Evolutionary conservation across 2,797 vertebrate species (phyloP), one percentile per base, ranked within the genome.

Genomic region (Takifugu rubripes): DNA sequence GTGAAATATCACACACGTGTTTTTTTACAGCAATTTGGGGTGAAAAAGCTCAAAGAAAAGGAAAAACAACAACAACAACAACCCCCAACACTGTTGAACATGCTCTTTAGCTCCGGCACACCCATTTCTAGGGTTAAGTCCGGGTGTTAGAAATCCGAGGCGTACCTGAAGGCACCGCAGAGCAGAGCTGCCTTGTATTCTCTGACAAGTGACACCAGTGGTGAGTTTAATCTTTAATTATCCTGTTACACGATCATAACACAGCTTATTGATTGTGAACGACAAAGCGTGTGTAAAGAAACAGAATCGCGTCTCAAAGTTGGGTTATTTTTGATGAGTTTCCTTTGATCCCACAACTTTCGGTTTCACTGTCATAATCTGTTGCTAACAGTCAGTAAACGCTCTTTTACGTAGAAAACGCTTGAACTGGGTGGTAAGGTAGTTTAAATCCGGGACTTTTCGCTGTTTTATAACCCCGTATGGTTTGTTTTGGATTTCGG

Each of bases 161-260:
- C 11, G 49, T 33, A 1, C 58, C 0, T 78, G 71, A 85, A 87
- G 21, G 21, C 21, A 21, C 21, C 0, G 67, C 64, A 61, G 5
- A 79, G 47, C 29, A 42, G 40, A 0, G 56, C 1, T 3, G 21
- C 31, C 6, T 5, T 24, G 9, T 3, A 6, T 8, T 21, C 45
- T 53, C 42, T 8, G 64, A 70, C 48, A 11, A 61, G 59, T 52
- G 58, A 53, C 53, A 25, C 5, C 17, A 56, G 68, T 66, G 21
- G 85, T 83, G 70, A 85, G 78, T 84, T 68, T 45, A 1, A 2
- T 25, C 1, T 49, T 9, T 58, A 54, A 7, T 45, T n/a, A 0
- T 54, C 5, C 5, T 25, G 21, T 49, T 14, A 43, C 2, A 43
- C 16, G 15, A 14, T 43, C 3, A 4, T 43, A 15, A 14, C 3